A percentile compares a stretch with the other conserved stretches of the same genome.
Evolutionary conservation across 2,113 vertebrate species (phyloP).

Genomic region (Corydoras sp.): DNA sequence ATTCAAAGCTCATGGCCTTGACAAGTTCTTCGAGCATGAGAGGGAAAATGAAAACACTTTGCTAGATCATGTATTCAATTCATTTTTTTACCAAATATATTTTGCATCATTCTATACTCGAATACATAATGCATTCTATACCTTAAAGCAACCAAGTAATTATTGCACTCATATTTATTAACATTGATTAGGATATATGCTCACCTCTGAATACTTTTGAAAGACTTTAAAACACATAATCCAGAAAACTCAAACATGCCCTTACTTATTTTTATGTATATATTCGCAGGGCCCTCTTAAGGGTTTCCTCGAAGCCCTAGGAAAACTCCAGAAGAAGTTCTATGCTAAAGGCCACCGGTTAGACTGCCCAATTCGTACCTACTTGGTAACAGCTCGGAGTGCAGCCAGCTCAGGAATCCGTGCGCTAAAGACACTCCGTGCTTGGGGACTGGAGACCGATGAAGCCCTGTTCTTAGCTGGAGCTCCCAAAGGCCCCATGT

Average conservation of each 20-base stretch:
- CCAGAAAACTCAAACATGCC: no score
- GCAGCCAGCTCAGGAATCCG: slow-evolving; percentile 93
- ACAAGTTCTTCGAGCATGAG: slow-evolving; percentile 95
- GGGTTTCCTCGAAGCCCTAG: slow-evolving; percentile 85
- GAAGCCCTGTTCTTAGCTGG: slow-evolving; percentile 93
- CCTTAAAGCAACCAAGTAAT: no score
- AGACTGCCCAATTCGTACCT: slow-evolving; percentile 93
- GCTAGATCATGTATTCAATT: slow-evolving; percentile 78
- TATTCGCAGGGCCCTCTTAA: slow-evolving; percentile 83
- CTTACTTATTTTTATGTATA: no score
- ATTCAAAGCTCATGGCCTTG: slow-evolving; percentile 90
- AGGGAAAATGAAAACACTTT: slow-evolving; percentile 86
- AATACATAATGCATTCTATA: no score
- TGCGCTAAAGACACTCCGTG: slow-evolving; percentile 90
- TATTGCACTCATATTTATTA: no score
- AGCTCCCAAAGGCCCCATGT: slow-evolving; percentile 88
- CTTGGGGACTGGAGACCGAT: slow-evolving; percentile 93
- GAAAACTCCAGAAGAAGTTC: slow-evolving; percentile 96
- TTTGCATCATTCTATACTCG: no score
- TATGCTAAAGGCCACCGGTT: slow-evolving; percentile 88
- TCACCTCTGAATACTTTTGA: no score
- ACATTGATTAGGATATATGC: no score
- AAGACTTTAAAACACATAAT: no score
- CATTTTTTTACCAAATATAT: neutral
- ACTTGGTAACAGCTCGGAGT: slow-evolving; percentile 88